Percentiles rank a stretch among this genome's conserved stretches.
phyloP scores from a whole-genome alignment of 2,797 vertebrate genomes.

The Ctenosaura bakeri region DNA sequence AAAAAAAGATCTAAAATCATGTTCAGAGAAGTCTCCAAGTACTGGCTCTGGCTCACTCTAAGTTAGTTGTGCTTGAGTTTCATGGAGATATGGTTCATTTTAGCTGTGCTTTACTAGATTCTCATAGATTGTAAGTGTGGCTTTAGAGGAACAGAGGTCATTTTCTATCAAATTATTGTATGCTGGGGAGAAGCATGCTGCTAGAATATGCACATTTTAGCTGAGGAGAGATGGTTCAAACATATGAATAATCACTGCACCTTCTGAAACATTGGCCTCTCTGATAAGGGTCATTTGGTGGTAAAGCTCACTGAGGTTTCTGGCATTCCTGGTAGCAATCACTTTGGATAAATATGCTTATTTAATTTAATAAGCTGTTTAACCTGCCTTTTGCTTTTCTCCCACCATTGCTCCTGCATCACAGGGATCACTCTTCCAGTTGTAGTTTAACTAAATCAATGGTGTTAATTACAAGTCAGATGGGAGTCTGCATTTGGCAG shows the following conservation, averaged over 20 bases:
- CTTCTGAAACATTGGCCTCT: constrained; percentile 7
- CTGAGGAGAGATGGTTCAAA: background rate
- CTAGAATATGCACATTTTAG: background rate
- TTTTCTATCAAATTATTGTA: background rate
- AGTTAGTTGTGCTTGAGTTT: background rate
- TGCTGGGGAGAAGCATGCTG: background rate
- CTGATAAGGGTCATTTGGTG: background rate
- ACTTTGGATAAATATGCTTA: constrained; percentile 7
- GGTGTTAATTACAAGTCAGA: constrained; percentile 37
- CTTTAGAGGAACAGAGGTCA: background rate
- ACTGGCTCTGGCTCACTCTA: background rate
- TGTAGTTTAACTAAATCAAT: constrained; percentile 52
- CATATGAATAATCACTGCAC: background rate
- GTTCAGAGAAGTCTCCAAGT: background rate
- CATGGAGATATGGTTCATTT: background rate
- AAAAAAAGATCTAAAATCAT: background rate
- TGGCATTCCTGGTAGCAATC: background rate
- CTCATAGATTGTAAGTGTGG: background rate
- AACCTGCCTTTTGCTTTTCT: constrained; percentile 22
- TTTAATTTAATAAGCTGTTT: constrained; percentile 47
- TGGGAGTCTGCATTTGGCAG: background rate
- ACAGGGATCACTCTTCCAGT: constrained; percentile 4
- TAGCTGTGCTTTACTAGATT: background rate
- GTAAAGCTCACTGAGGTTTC: background rate
- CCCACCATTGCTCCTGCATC: constrained; percentile 36